phyloP scores from a whole-genome alignment of 2,797 vertebrate species.

The Darevskia nairensis region DNA sequence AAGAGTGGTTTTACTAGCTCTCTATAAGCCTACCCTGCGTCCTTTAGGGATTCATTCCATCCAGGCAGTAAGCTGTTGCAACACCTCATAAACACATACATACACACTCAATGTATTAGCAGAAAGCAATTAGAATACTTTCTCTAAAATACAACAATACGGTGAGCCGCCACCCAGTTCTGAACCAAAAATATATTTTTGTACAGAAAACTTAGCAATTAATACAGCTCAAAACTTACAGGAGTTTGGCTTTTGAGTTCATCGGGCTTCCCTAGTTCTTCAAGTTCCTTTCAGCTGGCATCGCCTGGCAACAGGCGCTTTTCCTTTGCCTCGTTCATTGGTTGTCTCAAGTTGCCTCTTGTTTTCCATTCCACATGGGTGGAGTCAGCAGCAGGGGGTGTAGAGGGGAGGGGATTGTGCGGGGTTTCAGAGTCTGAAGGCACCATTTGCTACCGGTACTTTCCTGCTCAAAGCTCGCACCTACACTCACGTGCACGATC shows the following conservation, averaged over 20 bases:
- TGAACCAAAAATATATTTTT: neutral
- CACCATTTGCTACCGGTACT: no score
- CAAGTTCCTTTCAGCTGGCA: neutral
- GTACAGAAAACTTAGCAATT: no score
- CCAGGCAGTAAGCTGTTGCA: neutral
- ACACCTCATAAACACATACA: neutral
- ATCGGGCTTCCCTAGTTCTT: neutral
- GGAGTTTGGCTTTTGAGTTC: neutral
- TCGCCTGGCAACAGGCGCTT: neutral
- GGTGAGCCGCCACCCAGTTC: neutral
- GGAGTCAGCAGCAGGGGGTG: neutral
- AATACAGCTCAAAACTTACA: neutral
- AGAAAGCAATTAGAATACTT: neutral
- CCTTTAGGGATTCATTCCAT: neutral
- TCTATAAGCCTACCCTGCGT: neutral
- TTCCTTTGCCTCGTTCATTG: neutral
- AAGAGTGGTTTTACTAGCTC: neutral
- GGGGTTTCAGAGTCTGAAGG: neutral
- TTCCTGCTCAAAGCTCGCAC: neutral
- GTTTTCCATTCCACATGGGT: neutral
- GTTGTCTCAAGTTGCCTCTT: neutral
- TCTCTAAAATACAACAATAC: no score
- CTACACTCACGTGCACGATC: rapidly evolving
- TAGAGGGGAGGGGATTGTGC: neutral
- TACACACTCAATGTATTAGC: neutral